Evolutionary conservation across 2,797 vertebrate genomes (phyloP).

Genomic region (Antennarius maculatus): DNA sequence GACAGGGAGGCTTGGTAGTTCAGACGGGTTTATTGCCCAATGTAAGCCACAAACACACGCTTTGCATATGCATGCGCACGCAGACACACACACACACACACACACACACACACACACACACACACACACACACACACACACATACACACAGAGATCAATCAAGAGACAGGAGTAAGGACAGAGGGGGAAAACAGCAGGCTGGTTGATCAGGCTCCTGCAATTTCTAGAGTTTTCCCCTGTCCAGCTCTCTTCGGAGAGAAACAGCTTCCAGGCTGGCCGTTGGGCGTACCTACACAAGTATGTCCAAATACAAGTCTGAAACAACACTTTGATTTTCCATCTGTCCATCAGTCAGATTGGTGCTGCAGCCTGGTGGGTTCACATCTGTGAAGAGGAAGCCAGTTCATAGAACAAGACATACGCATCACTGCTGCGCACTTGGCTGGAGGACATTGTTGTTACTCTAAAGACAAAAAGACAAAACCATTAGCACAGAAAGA

Average conservation of each 20-base stretch:
- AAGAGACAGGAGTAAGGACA: conserved; percentile 41
- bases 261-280: conserved; percentile 34
- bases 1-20: conserved; percentile 43
- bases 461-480: conserved; percentile 79
- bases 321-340: conserved; percentile 17
- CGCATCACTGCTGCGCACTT: conserved; percentile 95
- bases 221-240: conserved; percentile 37
- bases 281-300: conserved; percentile 14
- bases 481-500: not conserved
- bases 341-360: conserved; percentile 21
- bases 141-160: conserved; percentile 16
- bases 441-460: conserved; percentile 94
- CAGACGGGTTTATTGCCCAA: conserved; percentile 73
- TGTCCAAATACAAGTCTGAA: conserved; percentile 49
- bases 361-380: conserved; percentile 58
- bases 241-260: conserved; percentile 21
- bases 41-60: conserved; percentile 51
- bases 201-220: conserved; percentile 50
- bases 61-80: conserved; percentile 34
- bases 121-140: conserved; percentile 32
- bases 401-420: conserved; percentile 98
- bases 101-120: conserved; percentile 30
- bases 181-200: conserved; percentile 42
- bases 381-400: conserved; percentile 89
- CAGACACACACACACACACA: conserved; percentile 35